Base-by-base conservation (phyloP, 92 coral and sea anemone species). In the Muricea muricata region DNA sequence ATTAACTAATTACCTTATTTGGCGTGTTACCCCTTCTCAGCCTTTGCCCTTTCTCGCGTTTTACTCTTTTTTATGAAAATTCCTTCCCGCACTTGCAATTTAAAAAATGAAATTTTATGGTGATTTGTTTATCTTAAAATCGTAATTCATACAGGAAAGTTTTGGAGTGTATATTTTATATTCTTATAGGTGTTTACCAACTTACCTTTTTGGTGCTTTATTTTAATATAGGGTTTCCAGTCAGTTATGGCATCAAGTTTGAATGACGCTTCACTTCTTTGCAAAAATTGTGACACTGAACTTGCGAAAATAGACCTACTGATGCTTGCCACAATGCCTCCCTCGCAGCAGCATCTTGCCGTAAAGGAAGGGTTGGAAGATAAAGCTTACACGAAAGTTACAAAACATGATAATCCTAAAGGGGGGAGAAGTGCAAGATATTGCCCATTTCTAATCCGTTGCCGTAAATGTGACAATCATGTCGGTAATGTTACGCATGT, bases 281-380 rank as follows among this genome's bases (percentile, higher is more conserved):
- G 98, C 83, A 86, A 72, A 31, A 48, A 34, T 1, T 94, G 98
- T 89, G 61, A 69, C 17, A 60, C 80, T 0, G 31, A 40, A 11
- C 65, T 94, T 26, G 97, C 94, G 11, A 69, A 89, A 2, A 65
- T 69, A 30, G 93, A 90, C 20, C 74, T 69, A 25, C 70, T 94
- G 30, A 88, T 94, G 84, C 31, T 94, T 17, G 98, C 93, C 8
- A 68, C 83, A 0, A 58, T 94, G 12, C 98, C 98, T 1, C 98
- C 98, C 1, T 66, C 97, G 1, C 97, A 90, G 83, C 83, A 57
- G 21, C 98, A 94, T 73, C 66, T 94, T 71, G 88, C 98, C 10
- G 87, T 94, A 18, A 88, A 63, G 63, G 57, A 71, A 20, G 93
- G 92, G 37, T 68, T 67, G 8, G 33, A 30, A 35, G 86, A 52